Evolutionary conservation across 2,888 invertebrate species (phyloP).

Genomic region (Teleiodes luculella): DNA sequence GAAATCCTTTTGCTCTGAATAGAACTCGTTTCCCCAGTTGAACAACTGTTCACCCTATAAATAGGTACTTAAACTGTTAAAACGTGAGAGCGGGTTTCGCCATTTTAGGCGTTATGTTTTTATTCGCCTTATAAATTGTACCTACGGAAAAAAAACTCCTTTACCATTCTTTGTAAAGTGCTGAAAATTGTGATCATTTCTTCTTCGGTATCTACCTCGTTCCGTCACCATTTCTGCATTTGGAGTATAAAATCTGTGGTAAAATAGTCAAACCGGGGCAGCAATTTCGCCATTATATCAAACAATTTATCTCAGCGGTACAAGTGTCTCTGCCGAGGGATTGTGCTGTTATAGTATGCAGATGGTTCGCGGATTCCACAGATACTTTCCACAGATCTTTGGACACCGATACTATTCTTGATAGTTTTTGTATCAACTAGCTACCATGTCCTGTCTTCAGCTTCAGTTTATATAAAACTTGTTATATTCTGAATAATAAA

Average conservation of each 20-base stretch:
- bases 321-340: conserved; percentile 29
- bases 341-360: conserved; percentile 29
- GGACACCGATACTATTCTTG: no score
- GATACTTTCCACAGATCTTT: no score
- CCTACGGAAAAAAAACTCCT: neutral
- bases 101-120: neutral
- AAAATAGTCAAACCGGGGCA: neutral
- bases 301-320: conserved; percentile 16
- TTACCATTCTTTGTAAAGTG: no score
- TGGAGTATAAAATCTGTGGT: no score
- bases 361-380: conserved; percentile 23
- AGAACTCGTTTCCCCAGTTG: conserved; percentile 7
- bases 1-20: conserved; percentile 10
- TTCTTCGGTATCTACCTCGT: no score
- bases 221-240: no score
- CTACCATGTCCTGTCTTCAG: no score
- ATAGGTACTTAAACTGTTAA: neutral
- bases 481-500: no score
- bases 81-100: neutral
- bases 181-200: no score
- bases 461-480: no score
- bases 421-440: no score
- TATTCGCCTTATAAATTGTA: neutral
- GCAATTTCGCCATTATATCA: conserved; percentile 15
- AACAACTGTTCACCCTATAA: conserved; percentile 6